Evolutionary conservation across 1,140 invertebrate genomes (phyloP).

Genomic region (Drosophila albomicans): DNA sequence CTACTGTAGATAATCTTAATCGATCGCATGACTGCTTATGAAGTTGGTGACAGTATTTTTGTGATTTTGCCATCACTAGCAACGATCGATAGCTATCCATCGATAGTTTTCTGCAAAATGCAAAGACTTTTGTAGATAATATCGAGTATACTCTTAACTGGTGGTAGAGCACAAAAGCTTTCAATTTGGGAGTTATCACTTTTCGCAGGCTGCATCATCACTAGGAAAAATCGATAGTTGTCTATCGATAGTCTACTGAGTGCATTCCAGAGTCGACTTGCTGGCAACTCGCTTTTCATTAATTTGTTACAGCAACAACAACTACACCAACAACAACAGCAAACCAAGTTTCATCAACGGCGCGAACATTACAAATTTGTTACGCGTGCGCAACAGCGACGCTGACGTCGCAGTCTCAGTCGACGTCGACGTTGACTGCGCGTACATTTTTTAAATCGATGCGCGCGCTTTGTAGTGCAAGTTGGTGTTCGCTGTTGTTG

Average conservation of each 20-base stretch:
- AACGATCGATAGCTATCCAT: background rate
- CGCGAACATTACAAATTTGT: constrained; percentile 72
- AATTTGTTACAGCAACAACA: constrained; percentile 12
- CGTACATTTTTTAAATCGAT: constrained; percentile 43
- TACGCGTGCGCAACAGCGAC: constrained; percentile 63
- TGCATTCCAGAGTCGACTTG: constrained; percentile 29
- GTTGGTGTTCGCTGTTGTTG: constrained; percentile 15
- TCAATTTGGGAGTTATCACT: no score
- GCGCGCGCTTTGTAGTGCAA: constrained; percentile 47
- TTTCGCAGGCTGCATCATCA: no score
- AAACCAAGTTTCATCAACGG: constrained; percentile 36
- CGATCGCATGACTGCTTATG: no score
- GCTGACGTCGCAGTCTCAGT: constrained; percentile 3
- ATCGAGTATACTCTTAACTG: no score
- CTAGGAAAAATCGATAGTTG: constrained; percentile 4
- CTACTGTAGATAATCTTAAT: no score
- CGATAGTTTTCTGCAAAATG: background rate
- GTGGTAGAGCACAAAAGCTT: no score
- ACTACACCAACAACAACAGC: background rate
- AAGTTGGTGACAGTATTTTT: no score
- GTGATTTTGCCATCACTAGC: no score
- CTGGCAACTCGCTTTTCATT: background rate
- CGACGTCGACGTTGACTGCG: background rate
- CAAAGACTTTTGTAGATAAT: no score
- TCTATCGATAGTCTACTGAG: background rate